Evolutionary conservation across 1,140 invertebrate genomes (phyloP).

Genomic region (Artemia franciscana): DNA sequence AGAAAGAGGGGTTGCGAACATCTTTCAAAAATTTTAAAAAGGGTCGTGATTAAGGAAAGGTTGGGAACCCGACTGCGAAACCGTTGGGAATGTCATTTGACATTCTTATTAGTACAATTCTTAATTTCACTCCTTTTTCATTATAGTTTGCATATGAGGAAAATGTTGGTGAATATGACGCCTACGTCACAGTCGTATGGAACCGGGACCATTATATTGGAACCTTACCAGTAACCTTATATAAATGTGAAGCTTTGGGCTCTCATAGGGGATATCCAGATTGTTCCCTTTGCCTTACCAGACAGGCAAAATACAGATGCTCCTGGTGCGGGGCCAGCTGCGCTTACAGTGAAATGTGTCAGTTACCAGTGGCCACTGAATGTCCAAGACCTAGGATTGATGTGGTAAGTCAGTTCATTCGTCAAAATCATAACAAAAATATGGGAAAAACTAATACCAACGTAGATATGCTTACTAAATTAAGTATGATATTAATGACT

Average conservation of each 20-base stretch:
- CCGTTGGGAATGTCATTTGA: too few species aligned
- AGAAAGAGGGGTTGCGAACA: too few species aligned
- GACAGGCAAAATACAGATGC: constrained; percentile 56
- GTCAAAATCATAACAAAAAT: not conserved
- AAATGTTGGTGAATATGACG: constrained; percentile 57
- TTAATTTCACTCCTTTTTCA: too few species aligned
- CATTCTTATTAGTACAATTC: too few species aligned
- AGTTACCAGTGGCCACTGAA: constrained; percentile 40
- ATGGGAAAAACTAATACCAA: not conserved
- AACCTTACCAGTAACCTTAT: constrained; percentile 63
- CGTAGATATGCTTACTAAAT: too few species aligned
- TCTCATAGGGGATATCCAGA: constrained; percentile 74
- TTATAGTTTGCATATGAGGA: constrained; percentile 62
- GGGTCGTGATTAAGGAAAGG: too few species aligned
- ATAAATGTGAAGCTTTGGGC: constrained; percentile 80
- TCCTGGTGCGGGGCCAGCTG: constrained; percentile 76
- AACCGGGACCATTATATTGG: constrained; percentile 78
- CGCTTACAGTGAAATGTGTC: constrained; percentile 55
- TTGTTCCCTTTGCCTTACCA: constrained; percentile 75
- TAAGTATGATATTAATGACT: too few species aligned
- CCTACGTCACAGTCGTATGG: constrained; percentile 70
- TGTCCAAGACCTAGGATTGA: constrained; percentile 81
- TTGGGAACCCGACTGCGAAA: too few species aligned
- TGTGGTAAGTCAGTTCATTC: constrained; percentile 35
- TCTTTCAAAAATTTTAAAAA: too few species aligned